Evolutionary conservation across 2,113 vertebrate genomes (phyloP), one percentile per base, ranked within the genome.

Genomic region (Paramisgurnus dabryanus): DNA sequence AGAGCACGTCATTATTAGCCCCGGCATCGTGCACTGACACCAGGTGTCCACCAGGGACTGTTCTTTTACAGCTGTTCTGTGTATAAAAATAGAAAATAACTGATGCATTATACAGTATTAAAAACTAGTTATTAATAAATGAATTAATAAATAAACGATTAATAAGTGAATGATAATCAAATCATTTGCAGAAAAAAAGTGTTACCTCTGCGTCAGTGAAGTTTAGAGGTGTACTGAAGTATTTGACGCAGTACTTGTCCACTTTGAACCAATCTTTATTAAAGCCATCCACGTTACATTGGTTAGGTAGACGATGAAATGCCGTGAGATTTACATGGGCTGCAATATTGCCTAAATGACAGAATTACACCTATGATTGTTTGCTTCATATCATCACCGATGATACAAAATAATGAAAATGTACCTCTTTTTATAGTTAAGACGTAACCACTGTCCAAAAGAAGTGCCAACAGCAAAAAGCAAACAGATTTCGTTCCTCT

Each of bases 31-130:
- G 67, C 67, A 69, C 6, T 15, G 67, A 69, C 45, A 69, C 43
- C 12, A 69, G 47, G 45, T 69, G 67, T 50, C 45, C 67, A 50
- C 67, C 67, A 69, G 67, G 67, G 67, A 47, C 67, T 50, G 22
- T 34, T 11, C 11, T 50, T 50, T 6, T 69, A 27, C 67, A 69
- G 22, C 45, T 69, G 47, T 34, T 34, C 67, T 69, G 67, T 47
- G 45, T 47, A 47, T 47, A 6, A 47, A 8, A 47, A 47, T 6
- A 47, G 45, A 47, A 47, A 47, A 8, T 5, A 7, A 5, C 7
- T 47, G 7, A 34, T 34, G 27, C 27, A 34, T 34, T 34, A 34
- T 34, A 34, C 27, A 34, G 27, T 34, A 34, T 34, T 3, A 34
- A 34, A 34, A 34, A 34, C 1, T 34, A 34, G 27, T 34, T 34